Evolutionary conservation across 2,113 vertebrate species (phyloP).

Genomic region (Theristicus caerulescens): DNA sequence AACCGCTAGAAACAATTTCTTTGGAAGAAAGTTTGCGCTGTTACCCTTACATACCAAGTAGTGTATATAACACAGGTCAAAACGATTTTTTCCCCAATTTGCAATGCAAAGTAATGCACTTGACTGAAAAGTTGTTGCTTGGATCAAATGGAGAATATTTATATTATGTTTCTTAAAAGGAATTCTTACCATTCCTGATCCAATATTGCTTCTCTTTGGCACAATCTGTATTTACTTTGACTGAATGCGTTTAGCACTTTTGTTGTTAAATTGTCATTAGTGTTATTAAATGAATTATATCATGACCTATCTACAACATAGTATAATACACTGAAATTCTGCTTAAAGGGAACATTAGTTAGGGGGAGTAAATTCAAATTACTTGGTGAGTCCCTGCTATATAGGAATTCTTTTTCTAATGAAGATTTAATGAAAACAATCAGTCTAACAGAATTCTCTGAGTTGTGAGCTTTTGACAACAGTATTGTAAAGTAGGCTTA

Average conservation of each 20-base stretch:
- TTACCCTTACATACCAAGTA: neutral
- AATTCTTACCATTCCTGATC: neutral
- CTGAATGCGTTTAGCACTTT: neutral
- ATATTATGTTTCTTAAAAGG: neutral
- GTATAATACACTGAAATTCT: neutral
- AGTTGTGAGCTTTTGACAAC: constrained; percentile 9
- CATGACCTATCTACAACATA: neutral
- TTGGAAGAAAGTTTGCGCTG: neutral
- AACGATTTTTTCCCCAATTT: neutral
- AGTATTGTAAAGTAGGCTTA: neutral
- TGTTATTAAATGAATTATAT: constrained; percentile 4
- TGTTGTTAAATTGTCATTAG: neutral
- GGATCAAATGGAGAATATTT: neutral
- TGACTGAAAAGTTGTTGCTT: neutral
- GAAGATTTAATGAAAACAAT: constrained; percentile 53
- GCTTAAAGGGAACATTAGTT: constrained; percentile 19
- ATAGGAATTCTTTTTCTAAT: neutral
- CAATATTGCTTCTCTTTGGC: neutral
- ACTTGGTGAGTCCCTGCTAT: neutral
- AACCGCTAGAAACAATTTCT: neutral
- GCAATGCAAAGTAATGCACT: neutral
- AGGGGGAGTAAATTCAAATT: constrained; percentile 22
- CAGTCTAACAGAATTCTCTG: neutral
- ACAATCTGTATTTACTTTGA: neutral
- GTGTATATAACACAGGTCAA: neutral